phyloP scores from a whole-genome alignment of 2,113 vertebrate species.

The Dolichotis patagonum region DNA sequence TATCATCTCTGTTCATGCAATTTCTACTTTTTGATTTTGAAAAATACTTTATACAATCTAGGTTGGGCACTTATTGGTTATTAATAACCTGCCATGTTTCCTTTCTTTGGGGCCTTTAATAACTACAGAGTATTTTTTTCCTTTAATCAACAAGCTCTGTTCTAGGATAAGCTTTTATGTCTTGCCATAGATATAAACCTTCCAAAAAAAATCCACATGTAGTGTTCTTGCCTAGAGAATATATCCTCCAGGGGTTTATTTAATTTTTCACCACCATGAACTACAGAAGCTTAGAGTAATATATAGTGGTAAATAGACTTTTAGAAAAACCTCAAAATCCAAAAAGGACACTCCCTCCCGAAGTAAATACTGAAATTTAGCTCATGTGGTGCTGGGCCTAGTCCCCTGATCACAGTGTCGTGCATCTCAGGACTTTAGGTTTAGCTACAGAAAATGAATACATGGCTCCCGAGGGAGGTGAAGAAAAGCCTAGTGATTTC shows the following conservation, averaged over 20 bases:
- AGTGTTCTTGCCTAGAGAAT: not conserved
- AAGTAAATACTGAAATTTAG: not conserved
- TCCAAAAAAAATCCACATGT: not conserved
- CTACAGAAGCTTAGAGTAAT: not conserved
- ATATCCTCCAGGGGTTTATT: not conserved
- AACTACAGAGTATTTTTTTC: not conserved
- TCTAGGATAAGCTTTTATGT: not conserved
- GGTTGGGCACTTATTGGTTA: constrained; percentile 37
- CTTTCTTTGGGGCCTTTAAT: constrained; percentile 40
- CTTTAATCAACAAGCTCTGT: not conserved
- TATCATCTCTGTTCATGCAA: not conserved
- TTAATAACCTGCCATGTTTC: not conserved
- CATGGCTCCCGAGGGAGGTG: fast-evolving
- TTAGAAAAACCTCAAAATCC: constrained; percentile 3
- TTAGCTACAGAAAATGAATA: not conserved
- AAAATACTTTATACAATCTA: not conserved
- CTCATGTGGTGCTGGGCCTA: not conserved
- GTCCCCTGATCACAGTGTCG: not conserved
- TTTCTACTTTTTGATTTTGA: constrained; percentile 21
- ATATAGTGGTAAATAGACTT: not conserved
- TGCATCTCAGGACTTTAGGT: not conserved
- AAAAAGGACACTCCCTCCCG: not conserved
- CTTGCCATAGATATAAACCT: not conserved
- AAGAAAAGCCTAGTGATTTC: not conserved
- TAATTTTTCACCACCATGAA: not conserved